These are phyloP conservation scores for Arctia plantaginis DNA, from an alignment of 2,888 invertebrate species.

Conservation along the genomic window DNA sequence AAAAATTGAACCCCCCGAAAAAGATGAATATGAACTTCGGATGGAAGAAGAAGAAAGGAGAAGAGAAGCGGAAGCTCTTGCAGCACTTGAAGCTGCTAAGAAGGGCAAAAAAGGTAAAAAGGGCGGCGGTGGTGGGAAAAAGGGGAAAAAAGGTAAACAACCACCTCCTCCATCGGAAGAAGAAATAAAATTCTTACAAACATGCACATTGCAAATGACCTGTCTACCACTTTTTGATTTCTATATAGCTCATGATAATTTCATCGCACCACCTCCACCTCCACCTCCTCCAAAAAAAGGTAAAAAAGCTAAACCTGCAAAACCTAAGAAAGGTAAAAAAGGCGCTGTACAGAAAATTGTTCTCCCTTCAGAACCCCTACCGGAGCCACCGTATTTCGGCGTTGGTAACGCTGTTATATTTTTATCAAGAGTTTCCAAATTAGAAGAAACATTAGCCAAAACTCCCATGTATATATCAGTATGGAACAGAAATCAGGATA, in stretches of 20 bases:
- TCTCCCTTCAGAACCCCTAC: conserved; percentile 79
- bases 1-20: conserved; percentile 77
- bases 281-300: conserved; percentile 67
- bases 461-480: conserved; percentile 79
- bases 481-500: conserved; percentile 80
- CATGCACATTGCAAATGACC: conserved; percentile 79
- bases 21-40: conserved; percentile 79
- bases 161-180: conserved; percentile 80
- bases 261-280: conserved; percentile 78
- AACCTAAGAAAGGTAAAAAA: conserved; percentile 61
- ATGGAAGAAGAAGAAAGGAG: conserved; percentile 72
- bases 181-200: conserved; percentile 81
- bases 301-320: conserved; percentile 64
- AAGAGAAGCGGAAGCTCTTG: conserved; percentile 71
- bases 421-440: conserved; percentile 74
- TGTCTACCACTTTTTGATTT: conserved; percentile 82
- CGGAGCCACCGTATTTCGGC: conserved; percentile 81
- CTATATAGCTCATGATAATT: conserved; percentile 81
- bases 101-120: conserved; percentile 65
- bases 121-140: conserved; percentile 62
- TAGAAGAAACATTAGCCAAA: conserved; percentile 72
- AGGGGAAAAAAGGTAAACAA: conserved; percentile 73
- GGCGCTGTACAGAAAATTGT: conserved; percentile 60
- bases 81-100: conserved; percentile 67
- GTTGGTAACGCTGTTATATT: conserved; percentile 81